Evolutionary conservation across 2,888 invertebrate species (phyloP), one percentile per base, ranked within the genome.

Genomic region (Glaucopsyche alexis): DNA sequence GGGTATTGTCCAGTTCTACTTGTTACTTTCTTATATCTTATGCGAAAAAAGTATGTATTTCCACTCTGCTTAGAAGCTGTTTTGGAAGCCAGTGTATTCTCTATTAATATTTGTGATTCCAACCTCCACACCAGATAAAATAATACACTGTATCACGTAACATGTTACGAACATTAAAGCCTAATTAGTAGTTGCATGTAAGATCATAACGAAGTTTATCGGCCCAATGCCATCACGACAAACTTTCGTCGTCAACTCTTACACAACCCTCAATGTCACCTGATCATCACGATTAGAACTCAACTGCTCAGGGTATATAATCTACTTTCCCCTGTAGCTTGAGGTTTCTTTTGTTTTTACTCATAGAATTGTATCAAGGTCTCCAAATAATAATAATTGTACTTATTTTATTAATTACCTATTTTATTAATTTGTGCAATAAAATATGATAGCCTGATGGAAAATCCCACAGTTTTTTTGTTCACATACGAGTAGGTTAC

Each of bases 201-300:
- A 16, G 19, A 55, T 55, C 55, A 55, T 16, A 55, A 55, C 55
- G 13, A 60, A 60, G 7, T 13, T 60, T 60, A 60, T 60, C 60
- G 29, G 29, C 49, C 4, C 50, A 65, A 50, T 72, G 65, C 16
- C 50, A 75, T 74, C 71, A 50, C 55, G 76, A 74, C 45, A n/a
- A 52, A 72, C 66, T 74, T 74, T 71, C 73, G 47, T 71, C 29
- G 4, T 29, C 29, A 14, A 7, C 60, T 47, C 66, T 69, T 70
- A 72, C 19, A 50, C 64, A 66, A 65, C 73, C 77, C 77, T 19
- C 42, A 11, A 29, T 2, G 29, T 29, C 29, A 29, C 2, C 29
- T 29, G 29, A 40, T 29, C 29, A 1, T 38, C 47, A 29, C 29
- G 29, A 71, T 55, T 47, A 19, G 1, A 47, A 71, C 45, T 60